Conservation (phyloP, 2,113 vertebrate species). For the Microcebus jonahi region DNA sequence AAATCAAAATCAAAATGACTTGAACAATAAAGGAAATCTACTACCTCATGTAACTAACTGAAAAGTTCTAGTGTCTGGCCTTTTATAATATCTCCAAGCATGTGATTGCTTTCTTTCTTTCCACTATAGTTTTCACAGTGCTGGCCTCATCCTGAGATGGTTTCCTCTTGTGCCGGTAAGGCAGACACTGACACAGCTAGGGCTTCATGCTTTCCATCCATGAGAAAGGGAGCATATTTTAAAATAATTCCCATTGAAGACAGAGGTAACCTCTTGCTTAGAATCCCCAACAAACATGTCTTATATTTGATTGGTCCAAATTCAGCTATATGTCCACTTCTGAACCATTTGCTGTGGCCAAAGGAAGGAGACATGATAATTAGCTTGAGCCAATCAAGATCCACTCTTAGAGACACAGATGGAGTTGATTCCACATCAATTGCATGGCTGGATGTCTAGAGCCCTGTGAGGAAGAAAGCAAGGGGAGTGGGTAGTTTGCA, state of each 20-base stretch:
- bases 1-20: slow-evolving; percentile 37
- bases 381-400: not conserved
- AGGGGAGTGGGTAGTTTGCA: not conserved
- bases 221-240: not conserved
- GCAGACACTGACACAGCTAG: not conserved
- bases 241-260: slow-evolving; percentile 17
- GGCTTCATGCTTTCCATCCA: not conserved
- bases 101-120: not conserved
- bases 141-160: not conserved
- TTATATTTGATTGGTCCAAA: not conserved
- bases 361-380: not conserved
- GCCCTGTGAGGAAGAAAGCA: not conserved
- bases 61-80: not conserved
- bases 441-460: not conserved
- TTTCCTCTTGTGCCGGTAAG: not conserved
- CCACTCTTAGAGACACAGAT: not conserved
- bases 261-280: not conserved
- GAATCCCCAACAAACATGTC: not conserved
- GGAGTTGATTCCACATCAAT: not conserved
- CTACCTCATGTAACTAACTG: not conserved
- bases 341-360: not conserved
- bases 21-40: not conserved
- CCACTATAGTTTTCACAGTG: not conserved
- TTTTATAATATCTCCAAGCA: not conserved
- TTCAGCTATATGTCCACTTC: not conserved